Evolutionary conservation across 2,113 vertebrate genomes (phyloP), one percentile per base, ranked within the genome.

Genomic region (Danio rerio): DNA sequence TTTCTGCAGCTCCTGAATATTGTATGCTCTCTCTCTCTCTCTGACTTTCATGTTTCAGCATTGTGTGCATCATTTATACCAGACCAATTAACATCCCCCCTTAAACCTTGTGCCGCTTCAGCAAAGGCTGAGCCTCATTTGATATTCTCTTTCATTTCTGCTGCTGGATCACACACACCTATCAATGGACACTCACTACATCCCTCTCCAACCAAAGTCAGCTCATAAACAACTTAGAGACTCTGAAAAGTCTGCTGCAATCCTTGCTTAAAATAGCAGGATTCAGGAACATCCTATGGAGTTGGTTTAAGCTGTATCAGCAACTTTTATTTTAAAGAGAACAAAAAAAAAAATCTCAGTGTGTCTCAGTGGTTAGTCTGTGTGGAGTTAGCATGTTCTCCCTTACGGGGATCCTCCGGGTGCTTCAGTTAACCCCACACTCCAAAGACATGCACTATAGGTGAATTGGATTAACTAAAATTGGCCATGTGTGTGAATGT

Each of bases 131-230:
- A 50, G 43, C 78, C 82, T 84, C 75, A 90, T 91, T 88, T 87
- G n/a, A 20, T 86, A 90, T 90, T 89, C 89, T 73, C 87, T 90
- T 91, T 90, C 78, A 88, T 90, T 88, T 81, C 63, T 70, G 85
- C 80, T 81, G 81, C 52, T 70, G 70, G 40, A 42, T 20, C 31
- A 62, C 16, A 62, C 16, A n/a, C 71, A 83, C 21, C 56, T 79
- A 62, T 47, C 21, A 45, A 16, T 63, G 76, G 31, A 59, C 61
- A 78, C 76, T 40, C 47, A 43, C 47, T 65, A n/a, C 20, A 47
- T 58, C 15, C 31, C 68, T 21, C n/a, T 52, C 11, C 53, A 61
- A 9, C 53, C 9, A 74, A 12, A 58, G 31, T 74, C 18, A 21
- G 56, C 47, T 77, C 55, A 77, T 47, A 62, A 56, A 73, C 50